Base-by-base conservation (phyloP, 1,140 invertebrate species). In the Dendrolimus punctatus region DNA sequence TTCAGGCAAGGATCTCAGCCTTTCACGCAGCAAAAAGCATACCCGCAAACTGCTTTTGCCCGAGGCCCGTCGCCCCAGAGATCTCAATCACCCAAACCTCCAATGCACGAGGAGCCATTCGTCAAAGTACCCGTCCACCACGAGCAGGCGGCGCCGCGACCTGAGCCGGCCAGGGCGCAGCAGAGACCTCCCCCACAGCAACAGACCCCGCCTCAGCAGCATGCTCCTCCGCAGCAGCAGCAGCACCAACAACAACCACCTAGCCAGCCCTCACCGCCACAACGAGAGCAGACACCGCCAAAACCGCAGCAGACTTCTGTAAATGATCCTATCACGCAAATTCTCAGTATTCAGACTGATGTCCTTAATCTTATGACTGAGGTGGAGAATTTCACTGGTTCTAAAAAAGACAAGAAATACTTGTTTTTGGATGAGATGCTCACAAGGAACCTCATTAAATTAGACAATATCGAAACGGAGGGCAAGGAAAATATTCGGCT, bases 391-490 rank as follows among this genome's bases (percentile, higher is more conserved):
- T 98, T 95, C 72, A 87, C 71, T 39, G 96, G 95, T 4, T 89
- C 87, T 51, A 90, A 91, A 64, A 90, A 90, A 62, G 94, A 97
- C 68, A 98, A 97, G 79, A 89, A 94, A 52, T 98, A 96, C 69
- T 88, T 95, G 39, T 97, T 93, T 76, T 80, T 98, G 44, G 97
- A 98, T 77, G 97, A 99, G 84, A 98, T 98, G 96, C 85, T 99
- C 8, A 98, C 96, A 2, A 91, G 96, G 44, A 95, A 96, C 75
- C 88, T 98, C 55, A 91, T 98, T 4, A 96, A 96, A 78, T 80
- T 98, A 55, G 97, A 99, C 76, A 93, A 94, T 63, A 95, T 99
- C 52, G 95, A 98, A 71, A 95, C 95, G 0, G 95, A 96, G 57
- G 96, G 96, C 2, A 93, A 95, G 68, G 95, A 97, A 38, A 93